These are phyloP conservation scores for Caiman crocodilus DNA, from an alignment of 2,797 vertebrate genomes.

Conservation along the genomic window DNA sequence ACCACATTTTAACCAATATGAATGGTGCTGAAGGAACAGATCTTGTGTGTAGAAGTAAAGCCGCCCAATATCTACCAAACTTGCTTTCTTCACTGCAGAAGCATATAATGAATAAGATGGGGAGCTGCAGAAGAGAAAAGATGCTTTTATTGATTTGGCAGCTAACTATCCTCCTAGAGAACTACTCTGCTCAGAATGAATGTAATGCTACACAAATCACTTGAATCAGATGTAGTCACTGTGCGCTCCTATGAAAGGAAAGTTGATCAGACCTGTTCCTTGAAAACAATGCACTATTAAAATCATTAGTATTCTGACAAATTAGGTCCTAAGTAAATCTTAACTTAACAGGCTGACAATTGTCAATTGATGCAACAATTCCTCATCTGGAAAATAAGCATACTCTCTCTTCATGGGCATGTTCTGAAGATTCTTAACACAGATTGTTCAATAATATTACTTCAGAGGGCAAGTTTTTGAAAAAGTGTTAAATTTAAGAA, in stretches of 20 bases:
- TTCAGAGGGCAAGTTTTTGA: not conserved
- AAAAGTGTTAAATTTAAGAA: not conserved
- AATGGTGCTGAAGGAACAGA: not conserved
- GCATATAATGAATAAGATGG: not conserved
- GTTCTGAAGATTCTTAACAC: not conserved
- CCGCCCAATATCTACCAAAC: not conserved
- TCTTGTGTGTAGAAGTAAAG: not conserved
- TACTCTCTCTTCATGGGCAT: not conserved
- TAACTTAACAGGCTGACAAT: not conserved
- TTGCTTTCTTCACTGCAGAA: not conserved
- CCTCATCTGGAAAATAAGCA: not conserved
- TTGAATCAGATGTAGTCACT: not conserved
- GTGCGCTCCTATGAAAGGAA: not conserved
- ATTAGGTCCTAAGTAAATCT: not conserved
- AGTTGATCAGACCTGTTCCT: not conserved
- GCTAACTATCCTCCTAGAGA: not conserved
- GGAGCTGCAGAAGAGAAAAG: not conserved
- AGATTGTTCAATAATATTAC: not conserved
- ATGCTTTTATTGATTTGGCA: not conserved
- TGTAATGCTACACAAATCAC: not conserved
- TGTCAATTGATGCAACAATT: not conserved
- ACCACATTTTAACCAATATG: not conserved
- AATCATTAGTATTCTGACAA: not conserved
- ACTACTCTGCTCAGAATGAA: not conserved
- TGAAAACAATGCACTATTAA: not conserved